Base-by-base conservation (phyloP, 2,113 vertebrate species). In the Lepidiolamprologus cunningtoni region DNA sequence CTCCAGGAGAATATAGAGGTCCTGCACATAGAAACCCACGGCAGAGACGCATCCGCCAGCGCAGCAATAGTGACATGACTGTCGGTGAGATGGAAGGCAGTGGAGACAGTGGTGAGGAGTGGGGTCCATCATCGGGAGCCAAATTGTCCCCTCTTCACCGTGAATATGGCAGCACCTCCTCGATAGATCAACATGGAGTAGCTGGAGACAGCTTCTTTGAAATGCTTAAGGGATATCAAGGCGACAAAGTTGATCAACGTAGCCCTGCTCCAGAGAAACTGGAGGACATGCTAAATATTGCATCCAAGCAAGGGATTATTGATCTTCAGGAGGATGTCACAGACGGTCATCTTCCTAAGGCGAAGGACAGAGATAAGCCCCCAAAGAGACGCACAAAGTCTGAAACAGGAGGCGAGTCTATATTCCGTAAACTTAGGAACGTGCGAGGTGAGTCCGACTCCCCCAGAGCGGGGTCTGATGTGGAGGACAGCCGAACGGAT, bases 101-200 rank as follows among this genome's bases (percentile, higher is more conserved):
- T n/a, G 95, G 97, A 84, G 98, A 99, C 89, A 98, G 97, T 83
- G 97, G 96, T 13, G 98, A 99, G 89, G 98, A 98, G 89, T 98
- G 98, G 97, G 96, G 97, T 95, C 96, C 94, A 13, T 37, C 89
- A n/a, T 5, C 96, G 5, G 97, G 97, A 1, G 96, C 97, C 86
- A 99, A 98, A 95, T 97, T 97, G 87, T 97, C 98, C 1, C 97
- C 98, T 28, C 94, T 99, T 78, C 98, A 99, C 91, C 97, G 98
- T 21, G 98, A 99, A 86, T 99, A 99, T 31, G 98, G 98, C n/a
- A 99, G 98, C 96, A 99, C 98, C n/a, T 99, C 98, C 45, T 99
- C 98, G 1, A 99, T 99, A 83, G 98, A 99, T 87, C 99, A 99
- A 79, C 98, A 99, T 80, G 98, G 97, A 50, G 96, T 96, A 42